Conservation (phyloP, 2,797 vertebrate genomes). For the Crocodylus rhombifer region DNA sequence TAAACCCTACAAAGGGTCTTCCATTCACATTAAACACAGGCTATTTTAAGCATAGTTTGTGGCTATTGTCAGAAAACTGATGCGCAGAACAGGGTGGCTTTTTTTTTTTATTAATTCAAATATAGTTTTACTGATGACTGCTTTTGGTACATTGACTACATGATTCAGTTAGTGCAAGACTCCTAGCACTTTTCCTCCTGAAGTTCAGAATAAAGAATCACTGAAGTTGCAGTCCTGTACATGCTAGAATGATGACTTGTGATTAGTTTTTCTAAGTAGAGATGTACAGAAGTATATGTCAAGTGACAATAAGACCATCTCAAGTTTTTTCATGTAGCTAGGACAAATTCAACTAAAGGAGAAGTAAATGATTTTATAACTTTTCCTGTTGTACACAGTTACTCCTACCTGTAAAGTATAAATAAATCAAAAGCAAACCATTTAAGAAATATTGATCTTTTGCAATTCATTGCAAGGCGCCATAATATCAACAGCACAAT, state of each 20-base stretch:
- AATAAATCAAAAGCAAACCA: not conserved
- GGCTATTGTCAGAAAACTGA: not conserved
- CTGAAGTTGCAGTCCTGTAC: rapidly evolving
- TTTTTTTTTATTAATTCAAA: not conserved
- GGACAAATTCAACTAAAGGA: not conserved
- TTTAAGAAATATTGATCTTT: not conserved
- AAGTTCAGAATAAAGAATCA: not conserved
- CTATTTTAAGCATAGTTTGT: not conserved
- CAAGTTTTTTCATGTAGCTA: not conserved
- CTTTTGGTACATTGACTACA: not conserved
- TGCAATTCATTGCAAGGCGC: not conserved
- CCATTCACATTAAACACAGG: not conserved
- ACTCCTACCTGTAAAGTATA: not conserved
- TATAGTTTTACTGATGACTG: rapidly evolving
- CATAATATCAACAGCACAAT: not conserved
- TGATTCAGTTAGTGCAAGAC: not conserved
- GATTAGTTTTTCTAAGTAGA: not conserved
- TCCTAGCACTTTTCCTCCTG: not conserved
- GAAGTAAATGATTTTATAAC: not conserved
- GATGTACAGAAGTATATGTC: not conserved
- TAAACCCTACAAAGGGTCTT: not conserved
- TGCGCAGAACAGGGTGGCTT: not conserved
- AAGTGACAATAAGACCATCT: not conserved
- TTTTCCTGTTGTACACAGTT: not conserved
- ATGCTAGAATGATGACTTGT: not conserved